Percentiles rank a stretch among this genome's conserved stretches.
Evolutionary conservation across 1,140 invertebrate genomes (phyloP).

Genomic region (Cotesia chilonis): DNA sequence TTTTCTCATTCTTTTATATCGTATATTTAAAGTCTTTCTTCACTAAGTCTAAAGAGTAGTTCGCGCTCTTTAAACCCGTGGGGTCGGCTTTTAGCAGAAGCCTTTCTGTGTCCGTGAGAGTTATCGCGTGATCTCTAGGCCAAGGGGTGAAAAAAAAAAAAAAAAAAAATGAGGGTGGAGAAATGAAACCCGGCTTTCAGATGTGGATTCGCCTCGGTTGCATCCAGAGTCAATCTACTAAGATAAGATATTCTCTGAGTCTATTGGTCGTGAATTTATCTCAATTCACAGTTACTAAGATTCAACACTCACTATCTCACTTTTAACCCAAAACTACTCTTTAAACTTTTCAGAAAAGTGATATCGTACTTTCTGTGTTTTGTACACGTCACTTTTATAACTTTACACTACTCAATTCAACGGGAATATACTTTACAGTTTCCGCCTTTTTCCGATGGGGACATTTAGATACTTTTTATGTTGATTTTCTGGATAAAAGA

Average conservation of each 20-base stretch:
- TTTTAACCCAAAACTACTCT: not conserved
- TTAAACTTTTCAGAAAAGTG: not conserved
- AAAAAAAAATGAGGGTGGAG: not conserved
- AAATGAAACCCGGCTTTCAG: constrained; percentile 14
- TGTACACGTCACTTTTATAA: not conserved
- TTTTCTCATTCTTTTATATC: no score
- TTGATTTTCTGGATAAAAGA: not conserved
- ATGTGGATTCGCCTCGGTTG: constrained; percentile 16
- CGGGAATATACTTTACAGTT: not conserved
- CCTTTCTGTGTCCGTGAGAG: constrained; percentile 57
- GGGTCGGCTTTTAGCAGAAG: constrained; percentile 55
- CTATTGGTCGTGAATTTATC: constrained; percentile 16
- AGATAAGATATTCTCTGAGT: constrained; percentile 19
- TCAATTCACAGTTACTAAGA: not conserved
- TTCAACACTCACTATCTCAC: not conserved
- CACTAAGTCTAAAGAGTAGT: constrained; percentile 14
- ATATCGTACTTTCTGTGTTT: not conserved
- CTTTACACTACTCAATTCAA: constrained; percentile 4
- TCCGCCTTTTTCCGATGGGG: no score
- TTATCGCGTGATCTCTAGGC: constrained; percentile 58
- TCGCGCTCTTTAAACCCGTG: constrained; percentile 37
- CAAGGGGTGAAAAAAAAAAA: constrained; percentile 13
- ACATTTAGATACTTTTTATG: not conserved
- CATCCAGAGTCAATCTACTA: constrained; percentile 22
- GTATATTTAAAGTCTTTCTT: constrained; percentile 26